A percentile compares a stretch with the other conserved stretches of the same genome.
Evolutionary conservation across 2,113 vertebrate genomes (phyloP).

Genomic region (Anseranas semipalmata): DNA sequence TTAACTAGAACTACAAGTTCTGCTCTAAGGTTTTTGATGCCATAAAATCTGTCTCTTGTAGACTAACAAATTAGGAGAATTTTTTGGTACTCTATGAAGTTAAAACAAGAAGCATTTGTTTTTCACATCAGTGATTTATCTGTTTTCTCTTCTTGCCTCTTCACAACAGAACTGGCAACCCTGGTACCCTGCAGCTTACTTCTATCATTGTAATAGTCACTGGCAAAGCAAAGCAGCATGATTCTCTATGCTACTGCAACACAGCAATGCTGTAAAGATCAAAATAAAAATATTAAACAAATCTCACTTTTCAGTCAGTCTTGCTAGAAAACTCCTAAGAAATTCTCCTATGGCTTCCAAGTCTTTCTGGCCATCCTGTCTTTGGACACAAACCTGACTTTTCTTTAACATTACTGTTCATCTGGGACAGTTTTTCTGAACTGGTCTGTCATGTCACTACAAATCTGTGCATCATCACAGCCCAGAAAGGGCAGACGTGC

Average conservation of each 20-base stretch:
- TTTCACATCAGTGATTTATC: neutral
- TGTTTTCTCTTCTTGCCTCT: neutral
- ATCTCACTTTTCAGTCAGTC: neutral
- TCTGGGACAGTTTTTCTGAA: neutral
- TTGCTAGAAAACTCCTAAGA: neutral
- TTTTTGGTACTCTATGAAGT: neutral
- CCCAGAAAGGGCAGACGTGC: neutral
- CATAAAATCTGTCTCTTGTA: neutral
- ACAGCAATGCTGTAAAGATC: neutral
- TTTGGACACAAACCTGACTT: neutral
- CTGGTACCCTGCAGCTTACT: neutral
- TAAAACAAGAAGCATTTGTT: neutral
- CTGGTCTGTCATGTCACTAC: neutral
- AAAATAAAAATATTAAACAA: neutral
- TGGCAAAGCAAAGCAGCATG: neutral
- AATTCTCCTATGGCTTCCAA: neutral
- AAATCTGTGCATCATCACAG: neutral
- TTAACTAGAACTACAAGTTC: neutral
- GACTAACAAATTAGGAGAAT: neutral
- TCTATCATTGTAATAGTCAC: neutral
- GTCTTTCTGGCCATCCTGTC: neutral
- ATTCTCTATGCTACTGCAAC: neutral
- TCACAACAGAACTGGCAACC: neutral
- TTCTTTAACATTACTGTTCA: neutral
- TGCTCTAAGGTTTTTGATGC: neutral